Percentiles rank a stretch among this genome's conserved stretches.
These are phyloP conservation scores for Etia nguti DNA, from an alignment of 2,113 vertebrate genomes.

Conservation along the genomic window DNA sequence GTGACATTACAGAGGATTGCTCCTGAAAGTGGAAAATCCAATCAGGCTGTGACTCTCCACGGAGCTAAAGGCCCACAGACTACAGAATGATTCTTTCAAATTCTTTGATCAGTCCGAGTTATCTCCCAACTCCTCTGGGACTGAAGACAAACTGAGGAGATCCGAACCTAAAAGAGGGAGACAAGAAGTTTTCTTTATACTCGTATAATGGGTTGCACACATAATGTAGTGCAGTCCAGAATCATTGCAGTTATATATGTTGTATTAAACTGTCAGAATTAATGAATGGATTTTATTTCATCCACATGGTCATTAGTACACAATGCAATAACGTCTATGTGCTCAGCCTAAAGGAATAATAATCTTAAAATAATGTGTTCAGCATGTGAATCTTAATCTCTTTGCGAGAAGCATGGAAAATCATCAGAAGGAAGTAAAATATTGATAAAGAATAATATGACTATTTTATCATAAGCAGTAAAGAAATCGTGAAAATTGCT, in stretches of 20 bases:
- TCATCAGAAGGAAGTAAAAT: constrained; percentile 28
- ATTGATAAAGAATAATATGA: constrained; percentile 46
- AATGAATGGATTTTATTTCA: background rate
- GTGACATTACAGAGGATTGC: constrained; percentile 47
- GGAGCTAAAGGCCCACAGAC: constrained; percentile 27
- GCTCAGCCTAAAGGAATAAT: background rate
- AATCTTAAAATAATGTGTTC: background rate
- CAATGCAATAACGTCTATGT: background rate
- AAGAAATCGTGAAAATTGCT: constrained; percentile 30
- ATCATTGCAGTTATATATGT: background rate
- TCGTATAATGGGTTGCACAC: background rate
- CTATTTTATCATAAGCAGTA: constrained; percentile 30
- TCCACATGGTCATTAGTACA: background rate
- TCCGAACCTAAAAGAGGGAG: constrained; percentile 1
- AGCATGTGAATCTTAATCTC: background rate
- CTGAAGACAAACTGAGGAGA: constrained; percentile 21
- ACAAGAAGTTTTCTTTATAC: background rate
- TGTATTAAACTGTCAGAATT: background rate
- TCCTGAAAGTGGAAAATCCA: constrained; percentile 63
- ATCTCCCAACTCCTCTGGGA: constrained; percentile 14
- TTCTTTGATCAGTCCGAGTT: constrained; percentile 43
- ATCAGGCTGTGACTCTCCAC: constrained; percentile 41
- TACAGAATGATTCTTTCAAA: constrained; percentile 46
- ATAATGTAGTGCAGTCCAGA: background rate
- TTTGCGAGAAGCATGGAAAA: background rate